Evolutionary conservation across 2,113 vertebrate species (phyloP), one percentile per base, ranked within the genome.

Genomic region (Amphilophus citrinellus): DNA sequence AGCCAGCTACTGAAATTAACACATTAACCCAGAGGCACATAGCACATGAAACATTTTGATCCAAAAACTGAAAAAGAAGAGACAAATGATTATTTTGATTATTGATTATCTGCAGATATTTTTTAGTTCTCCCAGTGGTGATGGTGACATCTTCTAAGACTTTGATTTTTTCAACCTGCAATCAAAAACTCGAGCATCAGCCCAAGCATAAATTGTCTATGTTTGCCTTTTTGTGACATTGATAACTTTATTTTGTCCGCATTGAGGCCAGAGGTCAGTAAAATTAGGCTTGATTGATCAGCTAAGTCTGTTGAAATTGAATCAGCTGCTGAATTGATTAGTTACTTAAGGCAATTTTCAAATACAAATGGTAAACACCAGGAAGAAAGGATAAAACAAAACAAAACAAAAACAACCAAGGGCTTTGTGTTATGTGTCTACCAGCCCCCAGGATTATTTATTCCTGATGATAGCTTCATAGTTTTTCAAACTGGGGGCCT

Each of bases 1-100:
- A 92, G 44, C 27, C 3, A 77, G 53, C 35, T 56, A 8, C 50
- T 13, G 39, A 27, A 24, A 27, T 79, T 61, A 18, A 77, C 71
- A 39, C 10, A n/a, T 44, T 62, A 53, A 79, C 22, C 32, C 18
- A 24, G 7, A 32, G 6, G 1, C 20, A 58, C 59, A 20, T n/a
- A 22, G 7, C 53, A n/a, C 61, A 61, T 3, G 1, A 73, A 42
- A 68, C 5, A 62, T 50, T 79, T 30, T 81, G 5, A 73, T 42
- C 20, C 42, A 61, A 61, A 87, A 44, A 68, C 9, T 2, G 13
- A 80, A 39, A 71, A 27, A 4, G 4, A 32, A 53, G 17, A 30
- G 30, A n/a, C 6, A 53, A 53, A 6, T 10, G 1, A 71, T 32
- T 20, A 71, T 7, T 24, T 5, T 10, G 1, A 71, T 32, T 20